Evolutionary conservation across 2,888 invertebrate species (phyloP).

Genomic region (Campaea margaritaria): DNA sequence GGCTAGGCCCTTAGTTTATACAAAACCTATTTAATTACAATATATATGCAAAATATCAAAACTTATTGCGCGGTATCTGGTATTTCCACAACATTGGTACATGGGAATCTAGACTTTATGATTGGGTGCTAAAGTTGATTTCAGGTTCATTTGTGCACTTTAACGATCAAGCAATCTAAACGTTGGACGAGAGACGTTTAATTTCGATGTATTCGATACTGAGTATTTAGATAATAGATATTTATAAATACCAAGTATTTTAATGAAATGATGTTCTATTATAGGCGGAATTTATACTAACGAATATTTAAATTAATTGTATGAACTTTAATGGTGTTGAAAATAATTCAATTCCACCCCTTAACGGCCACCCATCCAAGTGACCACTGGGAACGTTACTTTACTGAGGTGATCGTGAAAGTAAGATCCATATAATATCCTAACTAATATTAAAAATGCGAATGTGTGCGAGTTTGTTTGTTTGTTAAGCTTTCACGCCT

Average conservation of each 20-base stretch:
- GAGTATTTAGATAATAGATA: too few relatives aligned
- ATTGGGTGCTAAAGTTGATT: constrained; percentile 6
- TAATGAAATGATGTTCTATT: too few relatives aligned
- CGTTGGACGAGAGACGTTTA: constrained; percentile 38
- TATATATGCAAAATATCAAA: constrained; percentile 39
- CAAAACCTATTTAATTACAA: constrained; percentile 32
- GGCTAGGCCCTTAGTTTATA: constrained; percentile 20
- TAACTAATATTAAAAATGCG: too few relatives aligned
- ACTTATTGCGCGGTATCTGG: constrained; percentile 19
- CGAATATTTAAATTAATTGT: too few relatives aligned
- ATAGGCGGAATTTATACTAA: too few relatives aligned
- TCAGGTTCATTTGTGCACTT: constrained; percentile 31
- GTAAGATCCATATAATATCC: too few relatives aligned
- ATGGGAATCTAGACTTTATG: constrained; percentile 10
- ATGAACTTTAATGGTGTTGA: not conserved
- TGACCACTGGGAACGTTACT: too few relatives aligned
- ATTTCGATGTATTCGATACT: constrained; percentile 26
- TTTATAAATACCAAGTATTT: not conserved
- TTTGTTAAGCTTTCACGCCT: too few relatives aligned
- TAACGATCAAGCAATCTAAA: constrained; percentile 37
- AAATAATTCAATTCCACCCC: not conserved
- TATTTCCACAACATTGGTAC: constrained; percentile 16
- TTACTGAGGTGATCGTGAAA: too few relatives aligned
- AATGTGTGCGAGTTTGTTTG: too few relatives aligned
- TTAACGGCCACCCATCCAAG: too few relatives aligned